Evolutionary conservation across 2,797 vertebrate species (phyloP), one percentile per base, ranked within the genome.

Genomic region (Enteromius unitaeniatus): DNA sequence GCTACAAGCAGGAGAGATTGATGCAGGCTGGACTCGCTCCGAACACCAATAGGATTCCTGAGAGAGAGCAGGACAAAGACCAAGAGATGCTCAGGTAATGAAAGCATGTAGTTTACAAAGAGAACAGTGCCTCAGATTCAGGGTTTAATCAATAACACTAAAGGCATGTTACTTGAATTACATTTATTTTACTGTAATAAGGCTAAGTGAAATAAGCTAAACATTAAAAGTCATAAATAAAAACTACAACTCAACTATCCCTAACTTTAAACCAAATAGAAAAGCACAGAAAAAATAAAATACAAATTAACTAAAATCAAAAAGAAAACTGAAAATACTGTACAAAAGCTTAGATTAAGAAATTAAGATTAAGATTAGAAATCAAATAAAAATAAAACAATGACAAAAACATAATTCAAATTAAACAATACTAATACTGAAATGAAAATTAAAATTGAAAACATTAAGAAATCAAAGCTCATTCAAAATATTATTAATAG

Each of bases 11-110:
- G 82, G 92, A 93, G 75, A 88, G 88, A 74, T 87, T 88, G 34
- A 90, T 87, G 40, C 92, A 93, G 84, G 80, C 86, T 0, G 88
- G 89, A 7, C 85, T 86, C n/a, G 21, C 47, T 31, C 58, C 75
- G 17, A 51, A 64, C 60, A 78, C 83, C 67, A 83, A 87, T 72
- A 86, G 78, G 62, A 67, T 90, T 82, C 87, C 72, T 19, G 90
- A 92, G 60, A 87, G 87, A 53, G 82, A 88, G 13, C 86, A 90
- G 75, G 86, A 89, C 49, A 87, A 86, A 8, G 93, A 96, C 60
- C 93, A 94, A 81, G 93, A 95, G 1, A 74, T 92, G 9, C 91
- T 96, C 76, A 93, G 95, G 95, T 96, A 84, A 86, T 85, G 62
- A 77, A 51, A 75, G 83, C 14, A 21, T 55, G 28, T 42, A 1